Conservation (phyloP, 2,888 invertebrate genomes). For the Eristalis pertinax region DNA sequence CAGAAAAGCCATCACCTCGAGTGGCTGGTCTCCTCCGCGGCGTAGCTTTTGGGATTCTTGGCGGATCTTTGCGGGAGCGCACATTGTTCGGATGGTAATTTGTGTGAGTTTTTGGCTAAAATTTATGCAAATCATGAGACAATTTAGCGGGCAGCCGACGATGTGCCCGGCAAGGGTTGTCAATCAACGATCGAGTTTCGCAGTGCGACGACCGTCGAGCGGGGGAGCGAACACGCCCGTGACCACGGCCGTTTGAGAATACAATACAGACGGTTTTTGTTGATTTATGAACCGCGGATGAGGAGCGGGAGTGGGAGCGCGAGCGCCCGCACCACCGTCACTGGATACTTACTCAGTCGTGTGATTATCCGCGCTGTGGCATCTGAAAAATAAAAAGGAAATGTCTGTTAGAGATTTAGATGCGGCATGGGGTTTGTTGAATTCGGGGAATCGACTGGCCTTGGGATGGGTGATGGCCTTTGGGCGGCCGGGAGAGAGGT, state of each 20-base stretch:
- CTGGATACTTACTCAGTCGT: constrained; percentile 46
- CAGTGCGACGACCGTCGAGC: background rate
- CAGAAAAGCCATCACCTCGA: background rate
- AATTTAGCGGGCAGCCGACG: constrained; percentile 49
- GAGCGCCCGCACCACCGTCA: background rate
- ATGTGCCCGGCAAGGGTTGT: constrained; percentile 46
- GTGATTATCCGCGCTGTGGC: constrained; percentile 5
- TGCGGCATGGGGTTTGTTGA: background rate
- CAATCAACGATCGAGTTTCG: constrained; percentile 66
- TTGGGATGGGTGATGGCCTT: background rate
- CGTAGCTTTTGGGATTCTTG: background rate
- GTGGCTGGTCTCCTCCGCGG: background rate
- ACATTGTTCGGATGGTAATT: constrained; percentile 59
- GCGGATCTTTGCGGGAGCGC: constrained; percentile 25
- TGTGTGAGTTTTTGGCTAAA: constrained; percentile 57
- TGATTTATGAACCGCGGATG: constrained; percentile 55
- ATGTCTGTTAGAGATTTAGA: background rate
- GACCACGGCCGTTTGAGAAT: constrained; percentile 6
- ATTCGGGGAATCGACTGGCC: background rate
- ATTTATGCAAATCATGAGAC: constrained; percentile 69
- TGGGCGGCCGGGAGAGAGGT: background rate
- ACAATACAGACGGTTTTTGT: constrained; percentile 43
- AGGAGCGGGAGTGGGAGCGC: background rate
- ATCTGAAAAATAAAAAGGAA: constrained; percentile 37
- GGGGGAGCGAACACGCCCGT: background rate